Evolutionary conservation across 2,888 invertebrate species (phyloP).

Genomic region (Pristionchus mayeri): DNA sequence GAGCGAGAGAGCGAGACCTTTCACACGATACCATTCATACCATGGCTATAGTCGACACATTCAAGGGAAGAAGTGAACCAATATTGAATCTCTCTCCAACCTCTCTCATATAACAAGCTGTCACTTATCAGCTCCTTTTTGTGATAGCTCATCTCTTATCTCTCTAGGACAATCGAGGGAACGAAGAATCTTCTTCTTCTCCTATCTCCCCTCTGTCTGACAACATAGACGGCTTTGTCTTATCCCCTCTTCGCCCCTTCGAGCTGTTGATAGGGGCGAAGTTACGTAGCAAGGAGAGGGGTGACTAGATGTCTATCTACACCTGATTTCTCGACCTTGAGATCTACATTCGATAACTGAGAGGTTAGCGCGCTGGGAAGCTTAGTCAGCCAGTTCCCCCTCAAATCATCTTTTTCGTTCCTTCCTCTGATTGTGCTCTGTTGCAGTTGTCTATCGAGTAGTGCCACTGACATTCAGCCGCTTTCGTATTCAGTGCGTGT

Average conservation of each 20-base stretch:
- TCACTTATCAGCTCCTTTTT: conserved; percentile 37
- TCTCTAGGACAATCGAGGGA: background rate
- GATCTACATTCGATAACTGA: conserved; percentile 12
- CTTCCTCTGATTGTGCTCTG: background rate
- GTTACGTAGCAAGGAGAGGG: conserved; percentile 6
- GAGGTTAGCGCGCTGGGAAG: conserved; percentile 35
- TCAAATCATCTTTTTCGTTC: conserved; percentile 39
- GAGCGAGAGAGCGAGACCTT: background rate
- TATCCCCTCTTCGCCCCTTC: conserved; percentile 2
- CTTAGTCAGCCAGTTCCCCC: conserved; percentile 1
- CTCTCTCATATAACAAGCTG: background rate
- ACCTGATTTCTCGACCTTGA: conserved; percentile 48
- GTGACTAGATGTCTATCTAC: conserved; percentile 38
- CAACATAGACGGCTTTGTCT: conserved; percentile 27
- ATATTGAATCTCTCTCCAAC: conserved; percentile 32
- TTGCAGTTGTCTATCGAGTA: background rate
- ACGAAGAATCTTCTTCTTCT: conserved; percentile 15
- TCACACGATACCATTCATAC: background rate
- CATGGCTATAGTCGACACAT: too few relatives aligned
- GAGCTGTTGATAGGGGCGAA: conserved; percentile 26
- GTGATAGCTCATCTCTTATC: conserved; percentile 44
- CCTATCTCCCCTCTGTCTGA: conserved; percentile 1
- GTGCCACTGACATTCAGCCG: background rate
- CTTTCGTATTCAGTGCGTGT: background rate
- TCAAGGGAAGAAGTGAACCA: background rate